Evolutionary conservation across 2,113 vertebrate species (phyloP), one percentile per base, ranked within the genome.

Genomic region (Theristicus caerulescens): DNA sequence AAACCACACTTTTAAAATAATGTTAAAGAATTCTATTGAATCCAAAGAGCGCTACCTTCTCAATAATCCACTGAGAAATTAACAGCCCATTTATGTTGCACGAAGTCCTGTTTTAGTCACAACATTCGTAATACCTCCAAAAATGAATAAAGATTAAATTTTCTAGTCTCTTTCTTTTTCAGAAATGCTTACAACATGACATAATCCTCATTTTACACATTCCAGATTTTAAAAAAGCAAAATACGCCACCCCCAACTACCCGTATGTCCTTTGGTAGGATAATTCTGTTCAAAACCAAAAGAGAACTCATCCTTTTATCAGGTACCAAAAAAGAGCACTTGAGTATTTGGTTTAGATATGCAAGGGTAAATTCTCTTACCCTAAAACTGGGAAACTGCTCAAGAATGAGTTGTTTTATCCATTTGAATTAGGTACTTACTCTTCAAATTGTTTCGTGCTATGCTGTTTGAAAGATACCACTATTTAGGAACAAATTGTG

Each of bases 301-400:
- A 70, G 51, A 78, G 65, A 82, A 87, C 49, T 86, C 79, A 80
- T 89, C 57, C 69, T 92, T 96, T 95, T 89, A 97, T 95, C 90
- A 76, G 40, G 52, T 77, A 26, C 32, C 0, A 1, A 72, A 77
- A 92, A 82, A 73, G 34, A 93, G 65, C 93, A 87, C 69, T 92
- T 74, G 84, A 87, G 62, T 84, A 46, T 52, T 80, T 52, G 62
- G 49, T 95, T 96, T 80, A 95, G 79, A 91, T 78, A 87, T 26
- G 82, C 62, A 78, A 82, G 57, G 82, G 51, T 78, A 96, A 97
- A 97, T 97, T 85, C 89, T 95, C 95, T 96, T 94, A 96, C 49
- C 42, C 66, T 91, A 67, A 71, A 95, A 87, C 26, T 61, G 59
- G 80, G 66, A 70, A 94, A 77, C 66, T 88, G 77, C 77, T 92